Percentiles rank a stretch among this genome's conserved stretches.
Evolutionary conservation across 2,888 invertebrate genomes (phyloP).

Genomic region (Synergus umbraculus): DNA sequence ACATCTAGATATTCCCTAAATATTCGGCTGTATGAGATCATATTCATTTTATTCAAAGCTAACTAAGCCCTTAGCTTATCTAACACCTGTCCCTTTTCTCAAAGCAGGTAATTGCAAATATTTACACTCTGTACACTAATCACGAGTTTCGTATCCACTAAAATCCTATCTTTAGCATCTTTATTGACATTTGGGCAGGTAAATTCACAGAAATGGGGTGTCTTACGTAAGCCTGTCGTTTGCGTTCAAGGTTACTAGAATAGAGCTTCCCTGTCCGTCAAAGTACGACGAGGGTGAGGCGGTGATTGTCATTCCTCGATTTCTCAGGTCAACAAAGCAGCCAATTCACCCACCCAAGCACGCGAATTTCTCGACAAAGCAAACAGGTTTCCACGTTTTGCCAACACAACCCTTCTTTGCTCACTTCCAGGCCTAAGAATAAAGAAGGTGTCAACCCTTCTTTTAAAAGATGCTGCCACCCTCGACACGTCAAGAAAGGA

Average conservation of each 20-base stretch:
- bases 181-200: background rate
- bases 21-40: too few relatives aligned
- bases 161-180: background rate
- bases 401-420: background rate
- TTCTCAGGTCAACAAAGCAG: slow-evolving; percentile 56
- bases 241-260: background rate
- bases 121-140: too few relatives aligned
- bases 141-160: background rate
- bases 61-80: too few relatives aligned
- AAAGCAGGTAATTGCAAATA: too few relatives aligned
- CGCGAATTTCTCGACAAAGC: slow-evolving; percentile 48
- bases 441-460: background rate
- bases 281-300: background rate
- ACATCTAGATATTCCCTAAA: too few relatives aligned
- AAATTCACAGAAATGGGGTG: background rate
- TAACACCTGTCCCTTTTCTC: too few relatives aligned
- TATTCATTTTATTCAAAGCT: too few relatives aligned
- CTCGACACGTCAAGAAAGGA: background rate
- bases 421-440: background rate
- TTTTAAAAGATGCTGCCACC: background rate
- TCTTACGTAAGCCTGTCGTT: background rate
- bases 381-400: slow-evolving; percentile 51
- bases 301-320: slow-evolving; percentile 53
- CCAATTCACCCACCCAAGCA: slow-evolving; percentile 37
- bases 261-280: background rate